Evolutionary conservation across 2,888 invertebrate genomes (phyloP), one percentile per base, ranked within the genome.

Genomic region (Minunthozetes semirufus): DNA sequence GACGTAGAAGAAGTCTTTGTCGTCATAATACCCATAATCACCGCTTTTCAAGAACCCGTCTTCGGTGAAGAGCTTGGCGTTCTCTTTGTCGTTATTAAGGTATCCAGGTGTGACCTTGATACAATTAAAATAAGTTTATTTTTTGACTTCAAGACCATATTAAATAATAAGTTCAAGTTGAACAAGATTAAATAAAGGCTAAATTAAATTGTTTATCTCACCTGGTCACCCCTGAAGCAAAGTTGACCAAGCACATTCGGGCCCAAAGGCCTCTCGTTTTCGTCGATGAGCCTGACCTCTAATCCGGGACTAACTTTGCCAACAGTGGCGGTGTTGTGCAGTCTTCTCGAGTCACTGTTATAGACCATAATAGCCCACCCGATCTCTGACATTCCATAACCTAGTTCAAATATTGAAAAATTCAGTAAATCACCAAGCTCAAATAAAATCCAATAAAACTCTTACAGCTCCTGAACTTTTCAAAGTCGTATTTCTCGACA

Each of bases 401-500:
- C 61, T 63, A 4, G 19, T n/a, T 19, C 1, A 53, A 6, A 17
- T 11, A 50, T 11, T 53, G 1, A n/a, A 19, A 15, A 53, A 53
- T 53, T 27, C n/a, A n/a, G n/a, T n/a, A n/a, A n/a, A n/a, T n/a
- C n/a, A 33, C 8, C 8, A 33, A 29, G 11, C 9, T 63, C 8
- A 6, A 33, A 63, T 5, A 33, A 6, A 22, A 22, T 56, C 25
- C 9, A 22, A 53, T 53, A 53, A n/a, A 53, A 53, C 13, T 11
- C 59, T 63, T 63, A 63, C 61, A 63, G 17, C 29, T n/a, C 17
- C 61, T 29, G 29, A 63, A 63, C 17, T 33, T 63, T 15, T 63
- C 33, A n/a, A 63, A 63, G 33, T 17, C 29, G 29, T 63, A 63
- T 17, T n/a, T 9, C 17, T 63, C 33, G n/a, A 63, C 61, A 17